Evolutionary conservation across 2,797 vertebrate genomes (phyloP).

Genomic region (Chaunax sp.): DNA sequence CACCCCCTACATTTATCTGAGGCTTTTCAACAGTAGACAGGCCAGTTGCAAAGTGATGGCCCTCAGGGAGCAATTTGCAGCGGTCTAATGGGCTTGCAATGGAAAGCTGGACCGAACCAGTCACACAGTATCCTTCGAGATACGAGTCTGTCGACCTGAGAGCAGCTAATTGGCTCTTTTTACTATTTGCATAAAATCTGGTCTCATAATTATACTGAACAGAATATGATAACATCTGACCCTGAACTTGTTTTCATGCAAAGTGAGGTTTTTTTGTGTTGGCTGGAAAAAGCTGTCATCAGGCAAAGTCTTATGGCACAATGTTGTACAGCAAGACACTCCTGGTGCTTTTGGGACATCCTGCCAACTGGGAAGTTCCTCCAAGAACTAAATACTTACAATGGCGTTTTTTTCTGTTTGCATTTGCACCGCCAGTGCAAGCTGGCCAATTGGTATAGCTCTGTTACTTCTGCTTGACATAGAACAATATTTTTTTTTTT

Average conservation of each 20-base stretch:
- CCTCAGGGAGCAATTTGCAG: constrained; percentile 47
- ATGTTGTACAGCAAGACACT: too few species aligned
- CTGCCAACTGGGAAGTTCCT: too few species aligned
- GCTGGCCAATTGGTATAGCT: too few species aligned
- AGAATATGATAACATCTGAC: constrained; percentile 49
- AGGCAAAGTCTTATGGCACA: too few species aligned
- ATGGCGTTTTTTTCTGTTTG: too few species aligned
- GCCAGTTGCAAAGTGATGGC: constrained; percentile 78
- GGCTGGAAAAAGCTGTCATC: too few species aligned
- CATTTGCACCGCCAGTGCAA: too few species aligned
- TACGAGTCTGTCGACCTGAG: constrained; percentile 36
- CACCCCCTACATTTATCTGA: constrained; percentile 23
- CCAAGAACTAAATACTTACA: too few species aligned
- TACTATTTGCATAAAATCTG: background rate
- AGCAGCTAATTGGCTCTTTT: constrained; percentile 53
- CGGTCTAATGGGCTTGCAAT: constrained; percentile 41
- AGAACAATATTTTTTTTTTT: too few species aligned
- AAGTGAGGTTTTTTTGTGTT: constrained; percentile 22
- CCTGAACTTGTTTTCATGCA: constrained; percentile 41
- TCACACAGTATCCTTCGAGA: constrained; percentile 41
- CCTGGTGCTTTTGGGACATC: too few species aligned
- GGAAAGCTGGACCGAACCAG: constrained; percentile 22
- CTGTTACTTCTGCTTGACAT: too few species aligned
- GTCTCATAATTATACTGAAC: constrained; percentile 33
- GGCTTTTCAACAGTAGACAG: constrained; percentile 21